phyloP scores from a whole-genome alignment of 1,140 invertebrate species.

The Rhynchophorus ferrugineus region DNA sequence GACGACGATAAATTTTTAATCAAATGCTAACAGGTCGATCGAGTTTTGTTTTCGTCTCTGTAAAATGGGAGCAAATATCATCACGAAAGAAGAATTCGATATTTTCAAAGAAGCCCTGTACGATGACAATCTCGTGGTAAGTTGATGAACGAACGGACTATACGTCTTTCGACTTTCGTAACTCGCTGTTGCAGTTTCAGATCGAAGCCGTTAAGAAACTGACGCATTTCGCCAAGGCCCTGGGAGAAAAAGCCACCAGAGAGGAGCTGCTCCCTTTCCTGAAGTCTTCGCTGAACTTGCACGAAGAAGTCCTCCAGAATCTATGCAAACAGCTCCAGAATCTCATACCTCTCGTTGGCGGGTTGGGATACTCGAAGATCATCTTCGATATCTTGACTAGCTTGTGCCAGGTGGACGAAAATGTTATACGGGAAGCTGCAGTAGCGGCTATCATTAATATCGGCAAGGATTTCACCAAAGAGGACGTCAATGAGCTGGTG shows the following conservation, averaged over 20 bases:
- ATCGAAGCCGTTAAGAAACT: conserved; percentile 26
- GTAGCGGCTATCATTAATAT: conserved; percentile 28
- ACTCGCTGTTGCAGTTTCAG: conserved; percentile 29
- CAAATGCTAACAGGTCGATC: too few relatives aligned
- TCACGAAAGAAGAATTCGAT: conserved; percentile 8
- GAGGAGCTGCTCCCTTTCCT: conserved; percentile 30
- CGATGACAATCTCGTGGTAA: conserved; percentile 27
- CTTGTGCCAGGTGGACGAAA: conserved; percentile 30
- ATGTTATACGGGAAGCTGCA: conserved; percentile 28
- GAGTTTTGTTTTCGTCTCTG: too few relatives aligned
- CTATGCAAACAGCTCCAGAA: conserved; percentile 29
- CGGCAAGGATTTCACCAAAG: conserved; percentile 14
- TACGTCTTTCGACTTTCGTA: neutral
- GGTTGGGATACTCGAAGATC: conserved; percentile 25
- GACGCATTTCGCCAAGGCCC: conserved; percentile 24
- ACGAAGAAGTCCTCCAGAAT: conserved; percentile 30
- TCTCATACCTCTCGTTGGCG: conserved; percentile 33
- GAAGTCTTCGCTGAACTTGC: conserved; percentile 21
- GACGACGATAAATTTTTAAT: too few relatives aligned
- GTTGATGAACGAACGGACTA: neutral
- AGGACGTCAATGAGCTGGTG: conserved; percentile 23
- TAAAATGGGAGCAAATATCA: too few relatives aligned
- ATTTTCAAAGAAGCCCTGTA: conserved; percentile 26
- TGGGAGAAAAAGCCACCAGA: conserved; percentile 28
- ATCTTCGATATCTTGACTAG: conserved; percentile 28